Evolutionary conservation across 1,140 invertebrate species (phyloP).

Genomic region (Galleria mellonella): DNA sequence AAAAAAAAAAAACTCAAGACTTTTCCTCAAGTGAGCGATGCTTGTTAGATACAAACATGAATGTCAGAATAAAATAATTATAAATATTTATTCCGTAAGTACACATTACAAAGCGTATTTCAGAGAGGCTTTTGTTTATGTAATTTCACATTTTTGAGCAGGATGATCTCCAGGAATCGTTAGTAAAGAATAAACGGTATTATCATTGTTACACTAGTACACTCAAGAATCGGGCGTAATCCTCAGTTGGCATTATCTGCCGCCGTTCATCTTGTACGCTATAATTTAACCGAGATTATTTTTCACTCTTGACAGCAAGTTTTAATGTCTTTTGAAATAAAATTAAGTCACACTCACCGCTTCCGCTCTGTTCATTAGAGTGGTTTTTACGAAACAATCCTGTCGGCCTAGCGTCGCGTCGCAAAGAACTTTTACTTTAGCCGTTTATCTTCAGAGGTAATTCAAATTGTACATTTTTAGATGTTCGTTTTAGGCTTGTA

Average conservation of each 20-base stretch:
- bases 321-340: slow-evolving; percentile 51
- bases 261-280: slow-evolving; percentile 45
- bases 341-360: slow-evolving; percentile 37
- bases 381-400: slow-evolving; percentile 17
- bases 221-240: slow-evolving; percentile 10
- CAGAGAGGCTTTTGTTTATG: too few relatives aligned
- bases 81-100: too few relatives aligned
- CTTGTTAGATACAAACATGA: too few relatives aligned
- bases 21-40: too few relatives aligned
- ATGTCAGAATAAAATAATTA: too few relatives aligned
- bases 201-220: too few relatives aligned
- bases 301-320: slow-evolving; percentile 48
- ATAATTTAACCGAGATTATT: slow-evolving; percentile 52
- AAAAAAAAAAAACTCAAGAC: too few relatives aligned
- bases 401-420: slow-evolving; percentile 1
- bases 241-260: slow-evolving; percentile 33
- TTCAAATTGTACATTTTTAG: background rate
- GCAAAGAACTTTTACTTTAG: background rate
- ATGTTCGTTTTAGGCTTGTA: background rate
- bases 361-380: slow-evolving; percentile 20
- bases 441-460: too few relatives aligned
- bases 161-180: too few relatives aligned
- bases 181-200: too few relatives aligned
- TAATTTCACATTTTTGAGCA: too few relatives aligned
- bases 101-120: too few relatives aligned